Evolutionary conservation across 1,140 invertebrate species (phyloP), one percentile per base, ranked within the genome.

Genomic region (Brachionus asplanchnoidis): DNA sequence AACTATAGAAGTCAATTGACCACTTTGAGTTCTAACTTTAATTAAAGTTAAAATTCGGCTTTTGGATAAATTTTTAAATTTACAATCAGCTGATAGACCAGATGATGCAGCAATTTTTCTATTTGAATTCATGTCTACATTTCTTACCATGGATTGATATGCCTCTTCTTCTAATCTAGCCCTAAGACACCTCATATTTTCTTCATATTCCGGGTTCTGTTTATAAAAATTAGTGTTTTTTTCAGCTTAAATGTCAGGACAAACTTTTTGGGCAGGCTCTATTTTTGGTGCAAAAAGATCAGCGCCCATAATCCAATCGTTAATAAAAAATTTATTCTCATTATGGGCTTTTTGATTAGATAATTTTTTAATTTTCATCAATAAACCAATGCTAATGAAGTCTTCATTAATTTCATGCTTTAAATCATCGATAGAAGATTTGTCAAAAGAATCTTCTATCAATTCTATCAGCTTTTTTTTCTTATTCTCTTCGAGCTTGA

Each of bases 101-200:
- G 53, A 28, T 40, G 9, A 36, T 7, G 26, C 56, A 1, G 46
- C 7, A 40, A 7, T n/a, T 46, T 65, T 60, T 40, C 23, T 44
- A 11, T n/a, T 12, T 17, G 40, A 68, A 65, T 36, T 65, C 12
- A 50, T 12, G n/a, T 60, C 53, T 20, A 84, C 65, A 53, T 84
- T 84, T 28, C n/a, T 20, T 14, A 68, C 60, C 82, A 84, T 84
- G n/a, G 42, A 42, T 44, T 84, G 60, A 23, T 84, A 84, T 44
- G 70, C 65, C 20, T 68, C 32, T 17, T 84, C 53, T 56, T 53
- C 82, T 50, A 68, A n/a, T 56, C 70, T 8, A 11, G 65, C 68
- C 42, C 26, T 84, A 14, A 84, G 28, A 11, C 12, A 17, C 32
- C 44, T 26, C 46, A 84, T 68, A 11, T 40, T 56, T 46, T 44